These are phyloP conservation scores for Hydraecia micacea DNA, from an alignment of 2,888 invertebrate genomes.

Conservation along the genomic window DNA sequence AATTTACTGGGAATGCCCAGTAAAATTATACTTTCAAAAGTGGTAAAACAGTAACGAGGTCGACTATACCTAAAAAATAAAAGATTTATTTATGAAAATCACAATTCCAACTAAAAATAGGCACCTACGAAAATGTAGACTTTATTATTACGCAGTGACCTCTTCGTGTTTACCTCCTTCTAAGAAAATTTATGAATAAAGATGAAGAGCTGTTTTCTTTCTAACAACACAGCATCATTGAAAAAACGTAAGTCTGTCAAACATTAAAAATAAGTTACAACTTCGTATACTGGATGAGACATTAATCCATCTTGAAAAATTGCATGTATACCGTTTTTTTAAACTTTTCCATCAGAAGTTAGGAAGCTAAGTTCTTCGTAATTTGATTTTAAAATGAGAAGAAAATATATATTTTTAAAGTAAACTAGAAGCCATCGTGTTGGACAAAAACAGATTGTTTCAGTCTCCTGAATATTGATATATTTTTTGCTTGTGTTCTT, in stretches of 20 bases:
- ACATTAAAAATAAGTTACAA: conserved; percentile 57
- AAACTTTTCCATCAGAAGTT: conserved; percentile 68
- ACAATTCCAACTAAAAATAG: neutral
- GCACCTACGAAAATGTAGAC: neutral
- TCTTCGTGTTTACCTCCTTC: neutral
- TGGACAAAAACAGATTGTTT: conserved; percentile 37
- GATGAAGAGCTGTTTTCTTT: neutral
- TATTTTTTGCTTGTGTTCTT: neutral
- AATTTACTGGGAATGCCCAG: too few species aligned
- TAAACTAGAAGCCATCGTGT: conserved; percentile 49
- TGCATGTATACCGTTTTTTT: conserved; percentile 57
- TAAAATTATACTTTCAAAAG: too few species aligned
- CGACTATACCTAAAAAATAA: neutral
- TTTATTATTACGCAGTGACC: neutral
- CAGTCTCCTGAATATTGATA: conserved; percentile 3
- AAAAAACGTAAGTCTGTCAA: conserved; percentile 45
- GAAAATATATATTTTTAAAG: conserved; percentile 58
- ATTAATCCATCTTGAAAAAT: conserved; percentile 66
- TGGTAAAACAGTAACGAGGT: neutral
- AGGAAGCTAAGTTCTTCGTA: conserved; percentile 61
- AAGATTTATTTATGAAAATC: neutral
- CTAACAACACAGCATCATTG: neutral
- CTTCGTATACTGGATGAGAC: conserved; percentile 54
- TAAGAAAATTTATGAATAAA: neutral
- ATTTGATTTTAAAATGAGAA: conserved; percentile 68